phyloP scores from a whole-genome alignment of 2,888 invertebrate genomes.

The Hyppa rectilinea region DNA sequence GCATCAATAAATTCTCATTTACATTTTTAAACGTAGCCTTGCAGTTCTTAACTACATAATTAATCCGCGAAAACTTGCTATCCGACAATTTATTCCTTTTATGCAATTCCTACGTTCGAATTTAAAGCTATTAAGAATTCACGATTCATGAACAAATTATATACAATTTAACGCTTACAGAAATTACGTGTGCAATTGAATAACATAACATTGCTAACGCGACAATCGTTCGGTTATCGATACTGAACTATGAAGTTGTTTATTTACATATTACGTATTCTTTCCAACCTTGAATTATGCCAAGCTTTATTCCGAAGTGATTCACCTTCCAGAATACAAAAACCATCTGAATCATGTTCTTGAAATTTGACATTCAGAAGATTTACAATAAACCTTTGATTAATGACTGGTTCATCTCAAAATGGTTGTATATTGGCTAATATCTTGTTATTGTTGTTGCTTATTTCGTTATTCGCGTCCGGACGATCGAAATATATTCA shows the following conservation, averaged over 20 bases:
- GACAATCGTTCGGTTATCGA: conserved; percentile 23
- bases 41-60: conserved; percentile 67
- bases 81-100: conserved; percentile 23
- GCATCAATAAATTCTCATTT: conserved; percentile 71
- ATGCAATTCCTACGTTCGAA: conserved; percentile 8
- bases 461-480: conserved; percentile 70
- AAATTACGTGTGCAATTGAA: conserved; percentile 26
- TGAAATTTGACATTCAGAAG: conserved; percentile 72
- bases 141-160: conserved; percentile 18
- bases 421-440: conserved; percentile 73
- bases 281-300: conserved; percentile 53
- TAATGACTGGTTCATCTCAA: conserved; percentile 75
- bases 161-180: conserved; percentile 28
- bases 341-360: conserved; percentile 67
- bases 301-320: conserved; percentile 57
- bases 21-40: conserved; percentile 69
- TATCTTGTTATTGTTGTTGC: conserved; percentile 68
- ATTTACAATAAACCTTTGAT: conserved; percentile 75
- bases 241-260: conserved; percentile 30
- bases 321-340: conserved; percentile 56
- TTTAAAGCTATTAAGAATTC: conserved; percentile 19
- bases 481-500: conserved; percentile 73
- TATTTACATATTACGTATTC: conserved; percentile 48
- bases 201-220: conserved; percentile 18
- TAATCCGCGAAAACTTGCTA: conserved; percentile 34